A percentile compares a stretch with the other conserved stretches of the same genome.
Evolutionary conservation across 2,113 vertebrate species (phyloP).

Genomic region (Myotis lucifugus): DNA sequence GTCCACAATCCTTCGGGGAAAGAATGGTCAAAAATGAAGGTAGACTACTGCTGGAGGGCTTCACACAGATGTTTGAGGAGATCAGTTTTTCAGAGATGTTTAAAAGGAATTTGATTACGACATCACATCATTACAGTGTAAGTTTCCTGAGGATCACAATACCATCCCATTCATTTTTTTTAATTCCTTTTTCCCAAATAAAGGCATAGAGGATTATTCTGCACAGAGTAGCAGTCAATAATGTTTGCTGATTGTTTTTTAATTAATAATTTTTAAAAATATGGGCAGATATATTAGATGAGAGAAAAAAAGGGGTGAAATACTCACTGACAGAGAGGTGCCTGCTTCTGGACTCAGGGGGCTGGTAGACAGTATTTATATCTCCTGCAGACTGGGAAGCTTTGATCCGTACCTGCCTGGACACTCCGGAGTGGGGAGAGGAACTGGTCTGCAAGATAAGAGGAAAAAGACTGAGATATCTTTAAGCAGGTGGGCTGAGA

Average conservation of each 20-base stretch:
- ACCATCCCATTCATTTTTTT: background rate
- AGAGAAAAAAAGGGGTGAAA: conserved; percentile 43
- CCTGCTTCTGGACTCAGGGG: conserved; percentile 92
- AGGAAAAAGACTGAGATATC: conserved; percentile 47
- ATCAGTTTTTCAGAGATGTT: background rate
- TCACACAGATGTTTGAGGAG: conserved; percentile 19
- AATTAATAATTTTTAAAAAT: conserved; percentile 17
- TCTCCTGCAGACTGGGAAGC: conserved; percentile 95
- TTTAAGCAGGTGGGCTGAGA: conserved; percentile 13
- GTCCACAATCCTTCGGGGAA: background rate
- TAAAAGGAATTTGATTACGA: conserved; percentile 9
- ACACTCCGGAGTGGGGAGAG: conserved; percentile 88
- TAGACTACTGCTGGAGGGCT: background rate
- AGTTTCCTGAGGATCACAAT: background rate
- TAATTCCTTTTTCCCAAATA: background rate
- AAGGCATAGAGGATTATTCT: background rate
- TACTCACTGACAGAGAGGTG: conserved; percentile 96
- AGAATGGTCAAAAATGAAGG: conserved; percentile 23
- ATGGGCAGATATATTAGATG: conserved; percentile 5
- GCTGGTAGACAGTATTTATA: conserved; percentile 90
- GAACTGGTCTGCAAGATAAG: conserved; percentile 85
- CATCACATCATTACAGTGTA: background rate
- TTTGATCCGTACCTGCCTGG: conserved; percentile 97
- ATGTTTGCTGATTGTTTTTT: background rate
- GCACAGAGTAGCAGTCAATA: background rate